Conservation (phyloP, 2,797 vertebrate species). For the Monodelphis domestica region DNA sequence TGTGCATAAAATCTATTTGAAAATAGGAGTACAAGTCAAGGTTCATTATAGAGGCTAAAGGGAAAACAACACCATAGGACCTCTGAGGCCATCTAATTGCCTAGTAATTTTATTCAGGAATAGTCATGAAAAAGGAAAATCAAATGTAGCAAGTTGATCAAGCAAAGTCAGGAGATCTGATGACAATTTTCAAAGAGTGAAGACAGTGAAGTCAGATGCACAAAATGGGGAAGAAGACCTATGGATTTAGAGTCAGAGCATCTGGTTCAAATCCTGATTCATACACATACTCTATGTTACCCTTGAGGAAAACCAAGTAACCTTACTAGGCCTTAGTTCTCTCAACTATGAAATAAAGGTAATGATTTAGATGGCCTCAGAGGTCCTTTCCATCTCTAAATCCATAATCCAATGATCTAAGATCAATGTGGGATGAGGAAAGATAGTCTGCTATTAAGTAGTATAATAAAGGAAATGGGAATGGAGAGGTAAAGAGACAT, state of each 20-base stretch:
- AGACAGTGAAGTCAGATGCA: neutral
- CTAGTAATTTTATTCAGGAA: neutral
- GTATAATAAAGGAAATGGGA: neutral
- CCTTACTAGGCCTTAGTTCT: neutral
- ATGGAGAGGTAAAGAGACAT: neutral
- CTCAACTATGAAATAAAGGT: neutral
- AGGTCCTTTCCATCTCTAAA: neutral
- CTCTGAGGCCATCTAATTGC: no score
- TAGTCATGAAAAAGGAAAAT: neutral
- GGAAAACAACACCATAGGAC: no score
- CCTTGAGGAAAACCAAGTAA: neutral
- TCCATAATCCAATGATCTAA: neutral
- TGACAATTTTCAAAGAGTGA: neutral
- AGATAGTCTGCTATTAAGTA: neutral
- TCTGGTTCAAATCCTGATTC: neutral
- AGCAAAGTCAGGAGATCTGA: neutral
- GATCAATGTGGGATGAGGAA: neutral
- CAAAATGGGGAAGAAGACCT: neutral
- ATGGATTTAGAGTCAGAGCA: neutral
- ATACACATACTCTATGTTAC: neutral
- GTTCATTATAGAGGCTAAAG: neutral
- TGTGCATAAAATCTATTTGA: neutral
- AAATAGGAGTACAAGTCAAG: neutral
- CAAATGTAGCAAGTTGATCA: neutral
- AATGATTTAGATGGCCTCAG: neutral